Evolutionary conservation across 2,113 vertebrate genomes (phyloP).

Genomic region (Cervus canadensis): DNA sequence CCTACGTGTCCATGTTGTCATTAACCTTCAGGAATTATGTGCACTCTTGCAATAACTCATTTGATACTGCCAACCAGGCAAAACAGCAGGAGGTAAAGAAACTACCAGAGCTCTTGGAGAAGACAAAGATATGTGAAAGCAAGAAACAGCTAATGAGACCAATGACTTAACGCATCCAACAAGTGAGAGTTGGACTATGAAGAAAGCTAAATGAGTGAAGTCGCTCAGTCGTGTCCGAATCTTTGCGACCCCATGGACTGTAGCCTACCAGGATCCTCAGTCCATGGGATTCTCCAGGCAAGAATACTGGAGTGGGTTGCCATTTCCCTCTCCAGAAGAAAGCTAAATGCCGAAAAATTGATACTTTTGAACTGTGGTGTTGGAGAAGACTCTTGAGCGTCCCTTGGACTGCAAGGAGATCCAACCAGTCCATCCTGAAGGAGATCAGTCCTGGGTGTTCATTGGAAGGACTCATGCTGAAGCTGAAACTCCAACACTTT

Average conservation of each 20-base stretch:
- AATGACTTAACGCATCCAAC: background rate
- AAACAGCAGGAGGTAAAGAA: background rate
- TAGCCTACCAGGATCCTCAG: no score
- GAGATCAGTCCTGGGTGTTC: background rate
- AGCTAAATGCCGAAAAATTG: fast-evolving
- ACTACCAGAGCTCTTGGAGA: background rate
- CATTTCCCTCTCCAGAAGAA: background rate
- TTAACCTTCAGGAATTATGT: background rate
- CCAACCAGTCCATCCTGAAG: background rate
- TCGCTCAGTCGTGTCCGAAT: no score
- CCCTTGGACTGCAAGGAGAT: background rate
- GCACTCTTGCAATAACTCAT: no score
- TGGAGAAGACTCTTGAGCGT: background rate
- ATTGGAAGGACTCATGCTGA: background rate
- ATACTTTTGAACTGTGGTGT: background rate
- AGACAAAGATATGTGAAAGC: background rate
- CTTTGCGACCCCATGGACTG: no score
- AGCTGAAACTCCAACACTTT: background rate
- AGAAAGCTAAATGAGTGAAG: background rate
- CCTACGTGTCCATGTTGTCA: background rate
- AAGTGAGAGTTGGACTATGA: background rate
- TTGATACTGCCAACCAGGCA: background rate
- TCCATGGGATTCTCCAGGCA: no score
- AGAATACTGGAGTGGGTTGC: no score
- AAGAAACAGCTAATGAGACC: background rate